Percentiles rank a stretch among this genome's conserved stretches.
phyloP scores from a whole-genome alignment of 2,113 vertebrate species.

The Herpailurus yagouaroundi region DNA sequence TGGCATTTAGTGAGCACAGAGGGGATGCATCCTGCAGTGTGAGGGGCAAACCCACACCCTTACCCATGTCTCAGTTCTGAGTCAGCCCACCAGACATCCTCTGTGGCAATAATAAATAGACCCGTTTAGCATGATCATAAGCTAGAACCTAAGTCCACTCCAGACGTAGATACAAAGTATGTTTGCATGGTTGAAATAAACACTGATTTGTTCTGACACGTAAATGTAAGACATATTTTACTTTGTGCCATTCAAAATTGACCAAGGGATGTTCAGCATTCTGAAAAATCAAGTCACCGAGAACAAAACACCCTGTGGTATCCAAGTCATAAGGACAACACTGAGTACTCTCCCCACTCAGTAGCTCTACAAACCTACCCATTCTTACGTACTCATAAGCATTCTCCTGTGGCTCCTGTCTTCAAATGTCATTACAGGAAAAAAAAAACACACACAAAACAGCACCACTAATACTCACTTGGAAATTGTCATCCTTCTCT shows the following conservation, averaged over 20 bases:
- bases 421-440: not conserved
- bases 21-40: not conserved
- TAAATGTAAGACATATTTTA: not conserved
- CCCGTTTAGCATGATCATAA: not conserved
- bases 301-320: not conserved
- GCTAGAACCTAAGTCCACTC: not conserved
- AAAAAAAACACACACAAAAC: not conserved
- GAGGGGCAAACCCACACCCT: not conserved
- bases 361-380: rapidly evolving
- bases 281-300: not conserved
- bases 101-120: not conserved
- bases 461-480: not conserved
- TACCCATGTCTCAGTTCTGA: not conserved
- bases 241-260: not conserved
- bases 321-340: not conserved
- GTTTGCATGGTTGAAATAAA: not conserved
- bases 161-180: not conserved
- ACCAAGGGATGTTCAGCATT: not conserved
- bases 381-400: not conserved
- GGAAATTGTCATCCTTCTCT: not conserved
- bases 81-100: not conserved
- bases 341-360: too few species aligned
- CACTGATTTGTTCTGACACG: not conserved
- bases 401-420: not conserved
- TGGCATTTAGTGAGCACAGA: not conserved